Evolutionary conservation across 1,140 invertebrate species (phyloP), one percentile per base, ranked within the genome.

Genomic region (Lepidostoma basale): DNA sequence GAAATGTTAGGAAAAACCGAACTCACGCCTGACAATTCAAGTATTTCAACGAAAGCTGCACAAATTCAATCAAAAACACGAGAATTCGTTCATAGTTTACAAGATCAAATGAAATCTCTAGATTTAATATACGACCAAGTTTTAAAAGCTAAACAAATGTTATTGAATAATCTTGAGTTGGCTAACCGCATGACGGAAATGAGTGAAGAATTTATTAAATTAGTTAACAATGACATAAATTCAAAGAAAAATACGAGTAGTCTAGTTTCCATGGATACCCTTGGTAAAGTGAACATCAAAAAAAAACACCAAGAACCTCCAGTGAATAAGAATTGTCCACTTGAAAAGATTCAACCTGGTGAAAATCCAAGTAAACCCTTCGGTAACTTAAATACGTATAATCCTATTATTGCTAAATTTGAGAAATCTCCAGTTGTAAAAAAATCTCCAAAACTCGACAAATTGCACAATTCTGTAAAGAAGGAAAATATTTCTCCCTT

Each of bases 1-100:
- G 62, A 65, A 10, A 40, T 65, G 47, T 18, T 56, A 36, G 23
- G 30, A 2, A 65, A 39, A 54, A 52, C 62, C n/a, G 49, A 54
- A 26, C 25, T 65, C 3, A 10, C 47, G 5, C 14, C 45, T 1
- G 33, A 47, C 33, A 20, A 65, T 26, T 14, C 45, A 25, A 30
- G 28, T 16, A 42, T 65, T 2, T 23, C 45, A 3, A 23, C 40
- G 18, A 49, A 54, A 36, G 22, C 54, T 16, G 10, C 10, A 40
- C 20, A 65, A 12, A 65, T 65, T 14, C 22, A 52, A 6, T 0
- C 39, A 4, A 49, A 54, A 45, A 14, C 28, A 14, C 20, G 54
- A 16, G 20, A 65, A 40, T 54, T 39, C 30, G 26, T 54, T 14
- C 4, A 39, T 10, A 65, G 26, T 14, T 16, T n/a, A 2, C 39